Conservation (phyloP, 2,113 vertebrate genomes). For the Charina bottae region DNA sequence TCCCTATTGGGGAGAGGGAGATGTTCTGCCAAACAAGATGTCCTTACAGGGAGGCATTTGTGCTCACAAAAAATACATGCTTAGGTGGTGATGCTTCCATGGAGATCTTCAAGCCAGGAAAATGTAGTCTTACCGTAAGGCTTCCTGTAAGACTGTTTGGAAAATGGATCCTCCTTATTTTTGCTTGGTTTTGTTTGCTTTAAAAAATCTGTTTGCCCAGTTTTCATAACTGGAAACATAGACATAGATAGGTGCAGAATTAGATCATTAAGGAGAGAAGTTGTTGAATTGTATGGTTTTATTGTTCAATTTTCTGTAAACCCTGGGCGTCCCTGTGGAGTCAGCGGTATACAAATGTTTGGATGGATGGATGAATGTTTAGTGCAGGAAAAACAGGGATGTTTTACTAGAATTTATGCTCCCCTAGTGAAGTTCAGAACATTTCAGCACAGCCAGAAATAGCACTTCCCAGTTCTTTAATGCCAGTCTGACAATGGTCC, state of each 20-base stretch:
- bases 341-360: background rate
- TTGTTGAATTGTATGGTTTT: background rate
- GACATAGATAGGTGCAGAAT: background rate
- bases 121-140: too few relatives aligned
- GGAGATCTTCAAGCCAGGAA: background rate
- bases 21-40: background rate
- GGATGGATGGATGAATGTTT: background rate
- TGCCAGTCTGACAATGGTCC: background rate
- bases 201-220: background rate
- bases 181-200: background rate
- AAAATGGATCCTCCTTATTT: background rate
- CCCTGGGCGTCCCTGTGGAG: background rate
- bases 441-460: background rate
- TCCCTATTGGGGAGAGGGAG: background rate
- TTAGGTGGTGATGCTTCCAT: accelerated
- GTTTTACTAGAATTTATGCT: background rate
- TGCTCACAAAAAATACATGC: background rate
- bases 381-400: too few relatives aligned
- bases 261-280: background rate
- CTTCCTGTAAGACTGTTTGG: background rate
- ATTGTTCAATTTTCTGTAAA: background rate
- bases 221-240: background rate
- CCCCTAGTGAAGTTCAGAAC: background rate
- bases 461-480: background rate
- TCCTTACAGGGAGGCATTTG: accelerated